Evolutionary conservation across 1,140 invertebrate species (phyloP), one percentile per base, ranked within the genome.

Genomic region (Chrysopa pallens): DNA sequence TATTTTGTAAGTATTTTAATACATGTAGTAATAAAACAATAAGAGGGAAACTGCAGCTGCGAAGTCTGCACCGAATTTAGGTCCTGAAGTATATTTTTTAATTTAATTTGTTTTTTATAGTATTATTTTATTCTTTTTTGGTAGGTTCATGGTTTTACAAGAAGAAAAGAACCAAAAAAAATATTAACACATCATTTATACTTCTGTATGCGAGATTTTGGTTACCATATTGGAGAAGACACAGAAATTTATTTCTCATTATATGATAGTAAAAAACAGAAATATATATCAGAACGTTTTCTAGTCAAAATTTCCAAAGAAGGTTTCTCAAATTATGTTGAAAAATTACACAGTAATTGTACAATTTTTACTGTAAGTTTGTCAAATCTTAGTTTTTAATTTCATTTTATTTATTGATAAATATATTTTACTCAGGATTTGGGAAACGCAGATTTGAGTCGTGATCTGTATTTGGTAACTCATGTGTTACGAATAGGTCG

Each of bases 201-300:
- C 59, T 81, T 89, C 56, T 86, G 80, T 53, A 86, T 90, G 78
- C 62, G 85, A 6, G 84, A 90, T 56, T 90, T 90, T 56, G 82
- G 84, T 0, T 82, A 86, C 51, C 76, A 78, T 11, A 74, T 84
- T 11, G 84, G 84, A 0, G 88, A 93, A 59, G 85, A 90, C 54
- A 79, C 82, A 0, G 88, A 92, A 63, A 75, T 91, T 6, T 80
- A 86, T 50, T 81, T 93, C 52, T 87, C 84, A 37, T 58, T 94
- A 0, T 91, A 86, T 59, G 85, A 92, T 59, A 75, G 76, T 2
- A 74, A 73, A 50, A 71, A 76, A 43, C 69, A 70, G 42, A 72
- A 74, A 36, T 78, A 79, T 31, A 59, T 84, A 50, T 92, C 86
- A 47, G 88, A 93, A 59, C 68, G 86, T 43, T 92, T 91, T 67